These are phyloP conservation scores for Apodemia zela DNA, from an alignment of 2,888 invertebrate species.

Conservation along the genomic window DNA sequence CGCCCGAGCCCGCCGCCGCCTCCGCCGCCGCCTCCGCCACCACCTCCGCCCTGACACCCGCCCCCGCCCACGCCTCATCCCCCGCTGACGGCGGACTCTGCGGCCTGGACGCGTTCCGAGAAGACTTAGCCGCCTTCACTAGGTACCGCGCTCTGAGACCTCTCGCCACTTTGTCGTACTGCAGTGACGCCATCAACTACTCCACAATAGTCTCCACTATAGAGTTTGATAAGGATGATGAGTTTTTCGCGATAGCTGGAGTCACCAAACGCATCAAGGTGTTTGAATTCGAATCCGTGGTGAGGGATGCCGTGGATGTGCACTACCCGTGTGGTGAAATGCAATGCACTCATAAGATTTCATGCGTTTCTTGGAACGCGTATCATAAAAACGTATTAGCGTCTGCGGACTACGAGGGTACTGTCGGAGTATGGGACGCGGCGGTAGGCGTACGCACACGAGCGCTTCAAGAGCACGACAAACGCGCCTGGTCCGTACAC, in stretches of 20 bases:
- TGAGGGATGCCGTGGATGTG: constrained; percentile 92
- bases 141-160: constrained; percentile 85
- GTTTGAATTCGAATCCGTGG: constrained; percentile 92
- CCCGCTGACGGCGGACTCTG: constrained; percentile 60
- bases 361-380: constrained; percentile 96
- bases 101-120: constrained; percentile 88
- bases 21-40: constrained; percentile 33
- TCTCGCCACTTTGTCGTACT: constrained; percentile 93
- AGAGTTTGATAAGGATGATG: constrained; percentile 97
- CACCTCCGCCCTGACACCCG: constrained; percentile 50
- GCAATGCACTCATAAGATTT: constrained; percentile 95
- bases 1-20: constrained; percentile 37
- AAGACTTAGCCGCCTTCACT: constrained; percentile 92
- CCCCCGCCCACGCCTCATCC: constrained; percentile 39
- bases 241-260: constrained; percentile 97
- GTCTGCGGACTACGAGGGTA: constrained; percentile 96
- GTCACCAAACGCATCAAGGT: constrained; percentile 97
- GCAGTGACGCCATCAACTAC: constrained; percentile 92
- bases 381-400: constrained; percentile 92
- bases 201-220: constrained; percentile 94
- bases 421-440: constrained; percentile 96
- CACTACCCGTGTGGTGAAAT: constrained; percentile 96
- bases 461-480: constrained; percentile 90
- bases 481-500: constrained; percentile 97
- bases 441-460: constrained; percentile 86